phyloP scores from a whole-genome alignment of 1,140 invertebrate species.

The Drosophila punjabiensis region DNA sequence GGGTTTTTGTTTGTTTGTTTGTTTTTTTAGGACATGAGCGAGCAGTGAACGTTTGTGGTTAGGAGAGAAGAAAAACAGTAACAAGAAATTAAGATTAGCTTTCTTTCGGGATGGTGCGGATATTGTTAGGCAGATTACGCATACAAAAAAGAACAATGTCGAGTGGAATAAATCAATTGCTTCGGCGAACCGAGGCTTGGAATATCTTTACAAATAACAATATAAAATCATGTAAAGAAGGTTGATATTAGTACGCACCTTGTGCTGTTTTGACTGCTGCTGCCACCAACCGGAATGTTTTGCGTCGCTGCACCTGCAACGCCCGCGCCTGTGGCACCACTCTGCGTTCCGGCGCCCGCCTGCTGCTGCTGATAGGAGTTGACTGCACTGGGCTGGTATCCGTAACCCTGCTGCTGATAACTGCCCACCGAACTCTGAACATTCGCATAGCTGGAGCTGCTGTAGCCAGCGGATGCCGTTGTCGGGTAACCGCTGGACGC shows the following conservation, averaged over 20 bases:
- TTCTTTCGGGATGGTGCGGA: slow-evolving; percentile 14
- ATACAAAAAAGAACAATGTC: slow-evolving; percentile 15
- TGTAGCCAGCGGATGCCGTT: slow-evolving; percentile 65
- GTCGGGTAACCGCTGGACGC: slow-evolving; percentile 71
- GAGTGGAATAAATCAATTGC: background rate
- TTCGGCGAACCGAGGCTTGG: background rate
- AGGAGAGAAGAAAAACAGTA: slow-evolving; percentile 36
- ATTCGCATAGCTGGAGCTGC: slow-evolving; percentile 77
- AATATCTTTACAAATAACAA: background rate
- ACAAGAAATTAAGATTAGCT: slow-evolving; percentile 27
- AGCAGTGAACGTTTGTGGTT: slow-evolving; percentile 32
- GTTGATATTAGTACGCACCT: slow-evolving; percentile 44
- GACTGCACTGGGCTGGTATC: slow-evolving; percentile 79
- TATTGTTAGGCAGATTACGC: slow-evolving; percentile 25
- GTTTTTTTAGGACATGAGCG: slow-evolving; percentile 24
- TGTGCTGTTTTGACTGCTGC: slow-evolving; percentile 76
- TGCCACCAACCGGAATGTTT: slow-evolving; percentile 85
- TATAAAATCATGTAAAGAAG: background rate
- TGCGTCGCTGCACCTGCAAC: slow-evolving; percentile 63
- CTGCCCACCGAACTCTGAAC: slow-evolving; percentile 81
- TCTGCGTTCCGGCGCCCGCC: slow-evolving; percentile 55
- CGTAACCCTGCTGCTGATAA: slow-evolving; percentile 82
- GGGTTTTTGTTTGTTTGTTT: background rate
- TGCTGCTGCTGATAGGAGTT: slow-evolving; percentile 84
- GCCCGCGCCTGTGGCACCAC: slow-evolving; percentile 57